phyloP scores from a whole-genome alignment of 2,888 invertebrate genomes.

The Cryptocheilus praepositus region DNA sequence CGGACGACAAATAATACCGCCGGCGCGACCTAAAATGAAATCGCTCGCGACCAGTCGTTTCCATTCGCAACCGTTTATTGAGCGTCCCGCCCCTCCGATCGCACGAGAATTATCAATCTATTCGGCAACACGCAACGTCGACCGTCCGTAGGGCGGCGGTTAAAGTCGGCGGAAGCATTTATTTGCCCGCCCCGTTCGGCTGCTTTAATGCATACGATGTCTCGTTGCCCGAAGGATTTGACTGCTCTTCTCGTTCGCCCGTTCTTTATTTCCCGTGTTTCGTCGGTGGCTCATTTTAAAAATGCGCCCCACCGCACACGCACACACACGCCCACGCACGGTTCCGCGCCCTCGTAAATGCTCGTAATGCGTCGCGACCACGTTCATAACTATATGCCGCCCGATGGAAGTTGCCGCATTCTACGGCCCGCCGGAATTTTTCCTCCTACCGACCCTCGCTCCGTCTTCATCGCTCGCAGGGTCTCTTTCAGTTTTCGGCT shows the following conservation, averaged over 20 bases:
- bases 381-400: slow-evolving; percentile 8
- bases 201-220: too few relatives aligned
- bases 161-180: too few relatives aligned
- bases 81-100: too few relatives aligned
- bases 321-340: neutral
- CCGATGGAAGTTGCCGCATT: neutral
- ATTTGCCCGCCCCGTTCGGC: neutral
- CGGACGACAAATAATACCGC: too few relatives aligned
- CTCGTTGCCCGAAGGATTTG: neutral
- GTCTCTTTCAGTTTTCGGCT: slow-evolving; percentile 15
- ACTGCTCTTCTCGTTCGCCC: neutral
- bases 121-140: too few relatives aligned
- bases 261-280: too few relatives aligned
- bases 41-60: too few relatives aligned
- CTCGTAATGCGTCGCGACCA: slow-evolving; percentile 27
- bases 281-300: slow-evolving; percentile 8
- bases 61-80: too few relatives aligned
- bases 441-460: neutral
- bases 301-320: slow-evolving; percentile 14
- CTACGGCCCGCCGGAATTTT: neutral
- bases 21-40: too few relatives aligned
- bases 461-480: neutral
- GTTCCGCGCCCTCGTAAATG: slow-evolving; percentile 37
- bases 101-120: too few relatives aligned
- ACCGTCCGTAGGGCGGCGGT: too few relatives aligned